These are phyloP conservation scores for Nasonia oneida DNA, from an alignment of 2,888 invertebrate genomes.

Conservation along the genomic window DNA sequence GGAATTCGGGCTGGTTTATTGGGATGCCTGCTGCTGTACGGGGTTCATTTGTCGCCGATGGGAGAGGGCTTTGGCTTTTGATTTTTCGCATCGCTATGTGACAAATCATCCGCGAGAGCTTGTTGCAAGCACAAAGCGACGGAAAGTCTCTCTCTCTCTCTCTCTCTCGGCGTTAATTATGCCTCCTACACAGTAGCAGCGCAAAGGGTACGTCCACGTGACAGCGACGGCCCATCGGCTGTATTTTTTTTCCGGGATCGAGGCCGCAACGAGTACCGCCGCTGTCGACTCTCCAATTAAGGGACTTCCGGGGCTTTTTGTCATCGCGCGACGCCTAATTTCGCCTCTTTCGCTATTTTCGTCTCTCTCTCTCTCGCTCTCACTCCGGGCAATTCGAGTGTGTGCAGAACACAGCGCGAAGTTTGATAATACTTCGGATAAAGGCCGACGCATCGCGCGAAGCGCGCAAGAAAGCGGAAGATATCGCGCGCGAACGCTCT, in stretches of 20 bases:
- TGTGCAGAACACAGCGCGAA: not conserved
- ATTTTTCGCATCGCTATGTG: too few species aligned
- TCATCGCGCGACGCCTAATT: not conserved
- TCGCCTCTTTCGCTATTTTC: not conserved
- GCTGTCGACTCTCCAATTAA: constrained; percentile 36
- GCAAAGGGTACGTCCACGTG: not conserved
- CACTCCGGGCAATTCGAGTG: not conserved
- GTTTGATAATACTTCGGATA: not conserved
- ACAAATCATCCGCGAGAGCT: not conserved
- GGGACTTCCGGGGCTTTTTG: constrained; percentile 30
- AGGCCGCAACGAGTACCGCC: constrained; percentile 6
- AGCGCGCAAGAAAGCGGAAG: constrained; percentile 17
- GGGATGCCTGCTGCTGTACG: not conserved
- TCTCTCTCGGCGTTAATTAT: constrained; percentile 20
- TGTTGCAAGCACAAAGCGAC: too few species aligned
- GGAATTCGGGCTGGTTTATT: not conserved
- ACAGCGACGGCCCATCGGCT: not conserved
- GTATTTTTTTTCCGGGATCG: not conserved
- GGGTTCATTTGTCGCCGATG: not conserved
- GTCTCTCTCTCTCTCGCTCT: not conserved
- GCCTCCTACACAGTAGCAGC: not conserved
- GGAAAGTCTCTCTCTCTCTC: too few species aligned
- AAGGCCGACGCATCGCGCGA: not conserved
- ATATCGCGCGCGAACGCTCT: not conserved
- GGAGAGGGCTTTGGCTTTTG: too few species aligned